Conservation (phyloP, 2,113 vertebrate species). For the Actinemys pallida region DNA sequence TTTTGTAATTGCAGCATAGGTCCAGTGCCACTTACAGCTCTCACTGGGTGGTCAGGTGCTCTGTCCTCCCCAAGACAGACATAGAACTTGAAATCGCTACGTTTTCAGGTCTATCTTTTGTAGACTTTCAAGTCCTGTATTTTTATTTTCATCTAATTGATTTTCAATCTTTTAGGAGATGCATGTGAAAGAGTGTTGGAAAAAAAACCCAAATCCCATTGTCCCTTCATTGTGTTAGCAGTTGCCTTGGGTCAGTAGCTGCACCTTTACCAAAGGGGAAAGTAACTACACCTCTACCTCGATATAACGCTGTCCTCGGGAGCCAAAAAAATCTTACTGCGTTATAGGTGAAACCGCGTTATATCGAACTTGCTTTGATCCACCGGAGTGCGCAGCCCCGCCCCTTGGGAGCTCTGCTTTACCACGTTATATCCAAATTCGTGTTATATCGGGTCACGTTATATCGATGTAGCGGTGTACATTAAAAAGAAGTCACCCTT, state of each 20-base stretch:
- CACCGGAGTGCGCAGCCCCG: too few relatives aligned
- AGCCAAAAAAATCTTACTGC: too few relatives aligned
- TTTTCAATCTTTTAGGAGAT: not conserved
- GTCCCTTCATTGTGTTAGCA: not conserved
- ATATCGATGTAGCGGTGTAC: too few relatives aligned
- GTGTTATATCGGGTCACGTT: too few relatives aligned
- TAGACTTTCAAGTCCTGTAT: not conserved
- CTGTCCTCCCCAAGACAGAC: not conserved
- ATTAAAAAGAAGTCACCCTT: slow-evolving; percentile 11
- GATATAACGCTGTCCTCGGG: too few relatives aligned
- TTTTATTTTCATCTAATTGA: not conserved
- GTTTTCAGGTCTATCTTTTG: not conserved
- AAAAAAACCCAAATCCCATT: accelerated
- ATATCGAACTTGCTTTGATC: too few relatives aligned
- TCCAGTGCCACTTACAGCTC: not conserved
- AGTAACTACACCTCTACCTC: not conserved
- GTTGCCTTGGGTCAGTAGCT: not conserved
- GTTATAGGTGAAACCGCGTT: too few relatives aligned
- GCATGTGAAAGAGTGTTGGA: not conserved
- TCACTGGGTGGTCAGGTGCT: accelerated
- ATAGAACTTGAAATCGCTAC: not conserved
- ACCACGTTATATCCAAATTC: too few relatives aligned
- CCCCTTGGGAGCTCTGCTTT: too few relatives aligned
- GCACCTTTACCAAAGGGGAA: not conserved
- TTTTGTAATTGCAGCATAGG: not conserved